Evolutionary conservation across 2,797 vertebrate species (phyloP), one percentile per base, ranked within the genome.

Genomic region (Sphenopsis melanotis): DNA sequence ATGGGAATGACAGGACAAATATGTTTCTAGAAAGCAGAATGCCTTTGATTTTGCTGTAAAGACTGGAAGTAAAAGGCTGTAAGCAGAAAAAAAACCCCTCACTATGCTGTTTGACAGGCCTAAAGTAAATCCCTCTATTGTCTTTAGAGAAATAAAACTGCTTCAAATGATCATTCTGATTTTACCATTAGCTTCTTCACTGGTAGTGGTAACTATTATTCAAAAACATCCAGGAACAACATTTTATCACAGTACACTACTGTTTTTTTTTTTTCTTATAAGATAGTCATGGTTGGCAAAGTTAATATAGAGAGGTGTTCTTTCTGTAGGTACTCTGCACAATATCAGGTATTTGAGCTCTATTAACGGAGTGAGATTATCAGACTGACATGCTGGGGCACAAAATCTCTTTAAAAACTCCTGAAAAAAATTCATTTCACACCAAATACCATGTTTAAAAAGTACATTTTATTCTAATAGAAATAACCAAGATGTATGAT

Each of bases 401-500:
- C 3, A 85, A 49, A 79, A 74, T 46, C n/a, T 93, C 57, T 88
- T 59, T 8, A 57, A 47, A 72, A 55, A n/a, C 3, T 5, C 32
- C 32, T 53, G 22, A 37, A 50, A 46, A 56, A 59, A 59, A 37
- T 5, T 14, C 0, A 76, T 50, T 69, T 85, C 39, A 88, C 50
- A 53, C 10, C 19, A 59, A 82, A 88, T 19, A 53, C 14, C 23
- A n/a, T 32, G 10, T 87, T 80, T 75, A 69, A 75, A 95, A 96
- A 70, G 19, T 22, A 77, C 22, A 88, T 93, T 97, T 97, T 97
- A 96, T 97, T 96, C 87, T 34, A 96, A 94, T 60, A 69, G 41
- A 93, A 76, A 49, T 63, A 88, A 65, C 42, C 65, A 52, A 68
- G 26, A 55, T 34, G 30, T 26, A 57, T 18, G 9, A 61, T 46